Evolutionary conservation across 1,140 invertebrate genomes (phyloP).

Genomic region (Drepana arcuata): DNA sequence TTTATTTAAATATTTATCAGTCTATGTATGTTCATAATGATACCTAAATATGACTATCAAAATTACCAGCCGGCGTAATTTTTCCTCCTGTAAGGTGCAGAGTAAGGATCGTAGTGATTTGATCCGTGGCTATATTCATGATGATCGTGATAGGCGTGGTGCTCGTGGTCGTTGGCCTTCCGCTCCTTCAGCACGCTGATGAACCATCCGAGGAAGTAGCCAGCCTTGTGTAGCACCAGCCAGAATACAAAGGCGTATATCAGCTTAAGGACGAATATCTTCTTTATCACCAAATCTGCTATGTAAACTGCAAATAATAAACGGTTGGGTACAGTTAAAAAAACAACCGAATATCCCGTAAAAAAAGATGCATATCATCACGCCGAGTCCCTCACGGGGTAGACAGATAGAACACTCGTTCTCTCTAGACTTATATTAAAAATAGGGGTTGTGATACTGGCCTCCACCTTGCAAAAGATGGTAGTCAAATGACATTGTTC

Average conservation of each 20-base stretch:
- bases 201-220: constrained; percentile 56
- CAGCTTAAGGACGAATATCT: constrained; percentile 52
- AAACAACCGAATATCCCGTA: too few relatives aligned
- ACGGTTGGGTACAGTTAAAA: too few relatives aligned
- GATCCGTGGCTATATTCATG: constrained; percentile 5
- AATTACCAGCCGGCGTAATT: constrained; percentile 12
- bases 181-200: constrained; percentile 45
- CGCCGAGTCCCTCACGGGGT: too few relatives aligned
- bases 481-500: too few relatives aligned
- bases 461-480: too few relatives aligned
- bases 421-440: too few relatives aligned
- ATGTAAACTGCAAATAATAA: constrained; percentile 49
- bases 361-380: too few relatives aligned
- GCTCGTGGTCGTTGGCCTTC: constrained; percentile 28
- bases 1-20: neutral
- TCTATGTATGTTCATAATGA: too few relatives aligned
- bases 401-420: too few relatives aligned
- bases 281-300: constrained; percentile 51
- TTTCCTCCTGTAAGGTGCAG: constrained; percentile 24
- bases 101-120: constrained; percentile 16
- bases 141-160: constrained; percentile 12
- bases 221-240: constrained; percentile 55
- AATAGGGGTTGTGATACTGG: too few relatives aligned
- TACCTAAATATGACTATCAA: too few relatives aligned
- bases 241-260: constrained; percentile 54